These are phyloP conservation scores for Crocallis elinguaria DNA, from an alignment of 2,888 invertebrate species.

Conservation along the genomic window DNA sequence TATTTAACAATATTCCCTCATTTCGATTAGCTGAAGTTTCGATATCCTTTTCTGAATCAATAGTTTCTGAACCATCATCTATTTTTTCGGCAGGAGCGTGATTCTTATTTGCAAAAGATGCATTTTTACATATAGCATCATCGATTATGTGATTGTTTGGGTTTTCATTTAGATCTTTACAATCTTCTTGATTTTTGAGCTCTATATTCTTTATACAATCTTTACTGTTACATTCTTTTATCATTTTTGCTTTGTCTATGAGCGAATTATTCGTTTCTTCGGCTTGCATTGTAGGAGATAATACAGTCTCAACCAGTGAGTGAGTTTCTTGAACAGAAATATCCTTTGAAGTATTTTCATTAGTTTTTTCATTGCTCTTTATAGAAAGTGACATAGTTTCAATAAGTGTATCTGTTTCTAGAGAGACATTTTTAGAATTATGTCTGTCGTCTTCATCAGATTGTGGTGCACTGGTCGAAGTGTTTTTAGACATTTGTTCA, in stretches of 20 bases:
- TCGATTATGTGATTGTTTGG: not conserved
- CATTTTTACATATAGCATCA: not conserved
- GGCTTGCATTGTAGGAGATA: not conserved
- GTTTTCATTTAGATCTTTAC: not conserved
- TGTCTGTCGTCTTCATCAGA: no score
- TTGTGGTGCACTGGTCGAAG: no score
- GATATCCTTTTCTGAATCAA: no score
- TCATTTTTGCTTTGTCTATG: not conserved
- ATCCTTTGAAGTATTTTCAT: constrained; percentile 6
- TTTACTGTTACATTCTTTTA: not conserved
- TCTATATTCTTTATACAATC: not conserved
- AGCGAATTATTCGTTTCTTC: not conserved
- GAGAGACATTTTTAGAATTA: no score
- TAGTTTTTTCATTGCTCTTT: not conserved
- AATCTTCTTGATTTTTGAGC: not conserved
- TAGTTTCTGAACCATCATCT: no score
- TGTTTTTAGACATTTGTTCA: constrained; percentile 1
- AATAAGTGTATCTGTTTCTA: no score
- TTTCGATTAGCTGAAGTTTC: no score
- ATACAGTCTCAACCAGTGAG: not conserved
- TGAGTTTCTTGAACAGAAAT: not conserved
- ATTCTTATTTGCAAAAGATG: no score
- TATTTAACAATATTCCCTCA: not conserved
- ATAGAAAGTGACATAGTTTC: not conserved
- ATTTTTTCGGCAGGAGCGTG: no score